phyloP scores from a whole-genome alignment of 1,140 invertebrate genomes.

The Metaphire vulgaris region DNA sequence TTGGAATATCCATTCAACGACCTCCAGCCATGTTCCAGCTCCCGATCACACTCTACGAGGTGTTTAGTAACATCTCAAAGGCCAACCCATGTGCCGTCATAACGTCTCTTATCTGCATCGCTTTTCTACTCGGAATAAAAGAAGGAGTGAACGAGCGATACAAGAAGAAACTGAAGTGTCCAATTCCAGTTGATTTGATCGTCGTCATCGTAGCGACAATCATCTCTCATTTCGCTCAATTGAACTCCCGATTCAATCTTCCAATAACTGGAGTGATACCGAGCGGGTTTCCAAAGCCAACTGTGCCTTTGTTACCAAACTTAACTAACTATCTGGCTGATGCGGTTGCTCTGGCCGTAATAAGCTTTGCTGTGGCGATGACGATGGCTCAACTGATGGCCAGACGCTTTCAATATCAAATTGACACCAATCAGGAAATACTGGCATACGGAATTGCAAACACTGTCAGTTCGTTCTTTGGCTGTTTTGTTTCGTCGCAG shows the following conservation, averaged over 20 bases:
- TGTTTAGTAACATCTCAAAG: slow-evolving; percentile 38
- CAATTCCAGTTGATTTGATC: slow-evolving; percentile 76
- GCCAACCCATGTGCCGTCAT: slow-evolving; percentile 53
- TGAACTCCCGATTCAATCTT: slow-evolving; percentile 35
- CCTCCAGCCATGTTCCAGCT: slow-evolving; percentile 18
- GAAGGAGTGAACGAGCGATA: slow-evolving; percentile 69
- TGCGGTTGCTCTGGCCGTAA: slow-evolving; percentile 71
- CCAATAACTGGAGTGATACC: slow-evolving; percentile 35
- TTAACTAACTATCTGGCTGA: slow-evolving; percentile 52
- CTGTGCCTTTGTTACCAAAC: slow-evolving; percentile 15
- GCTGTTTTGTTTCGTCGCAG: slow-evolving; percentile 34
- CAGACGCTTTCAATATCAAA: slow-evolving; percentile 32
- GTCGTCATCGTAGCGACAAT: slow-evolving; percentile 42
- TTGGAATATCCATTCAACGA: slow-evolving; percentile 20
- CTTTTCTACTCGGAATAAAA: slow-evolving; percentile 68
- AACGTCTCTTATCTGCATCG: slow-evolving; percentile 64
- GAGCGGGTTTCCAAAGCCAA: slow-evolving; percentile 47
- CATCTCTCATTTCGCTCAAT: slow-evolving; percentile 35
- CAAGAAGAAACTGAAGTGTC: slow-evolving; percentile 62
- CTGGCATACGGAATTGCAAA: slow-evolving; percentile 39
- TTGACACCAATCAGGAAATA: slow-evolving; percentile 40
- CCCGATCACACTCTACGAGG: slow-evolving; percentile 36
- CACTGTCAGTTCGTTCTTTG: slow-evolving; percentile 36
- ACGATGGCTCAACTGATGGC: slow-evolving; percentile 78
- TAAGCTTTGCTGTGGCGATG: slow-evolving; percentile 79